Evolutionary conservation across 2,797 vertebrate species (phyloP), one percentile per base, ranked within the genome.

Genomic region (Leptodactylus fallax): DNA sequence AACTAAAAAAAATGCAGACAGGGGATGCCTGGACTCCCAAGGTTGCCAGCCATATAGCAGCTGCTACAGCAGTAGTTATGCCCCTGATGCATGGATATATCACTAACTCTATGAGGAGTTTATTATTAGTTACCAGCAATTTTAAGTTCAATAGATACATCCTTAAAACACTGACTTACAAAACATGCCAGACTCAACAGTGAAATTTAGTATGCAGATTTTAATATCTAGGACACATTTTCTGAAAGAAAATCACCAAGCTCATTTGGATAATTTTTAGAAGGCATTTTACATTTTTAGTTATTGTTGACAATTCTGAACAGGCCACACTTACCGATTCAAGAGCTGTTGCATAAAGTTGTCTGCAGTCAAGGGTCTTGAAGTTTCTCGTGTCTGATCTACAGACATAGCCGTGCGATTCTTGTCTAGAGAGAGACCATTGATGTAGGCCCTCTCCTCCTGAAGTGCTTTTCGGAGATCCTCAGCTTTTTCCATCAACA

Each of bases 321-420:
- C 1, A 27, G 67, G 21, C 11, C 16, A 2, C 72, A 83, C 88
- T 97, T 90, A 98, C 98, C 98, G 96, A 95, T 98, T 98, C 0
- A 99, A 94, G 90, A 99, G 95, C 94, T 99, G 98, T 67, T 99
- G 98, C 98, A 99, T 99, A 93, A 99, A 99, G 94, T 96, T 97
- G 91, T 99, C 97, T 0, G 97, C 97, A 16, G 97, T 97, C n/a
- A 94, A 95, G 16, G 88, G 80, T 55, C 85, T 85, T 82, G 58
- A 36, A 63, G 95, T 96, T 93, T 97, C 74, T 12, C 49, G 96
- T 63, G 94, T 91, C 72, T 94, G 96, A 90, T 97, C 97, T 93
- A 95, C 94, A 87, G 96, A 94, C 76, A 96, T 94, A 65, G 95
- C 90, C 86, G 94, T 90, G 8, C 95, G 95, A 0, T 96, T 96